Base-by-base conservation (phyloP, 1,140 invertebrate species). In the Drosophila dunni region DNA sequence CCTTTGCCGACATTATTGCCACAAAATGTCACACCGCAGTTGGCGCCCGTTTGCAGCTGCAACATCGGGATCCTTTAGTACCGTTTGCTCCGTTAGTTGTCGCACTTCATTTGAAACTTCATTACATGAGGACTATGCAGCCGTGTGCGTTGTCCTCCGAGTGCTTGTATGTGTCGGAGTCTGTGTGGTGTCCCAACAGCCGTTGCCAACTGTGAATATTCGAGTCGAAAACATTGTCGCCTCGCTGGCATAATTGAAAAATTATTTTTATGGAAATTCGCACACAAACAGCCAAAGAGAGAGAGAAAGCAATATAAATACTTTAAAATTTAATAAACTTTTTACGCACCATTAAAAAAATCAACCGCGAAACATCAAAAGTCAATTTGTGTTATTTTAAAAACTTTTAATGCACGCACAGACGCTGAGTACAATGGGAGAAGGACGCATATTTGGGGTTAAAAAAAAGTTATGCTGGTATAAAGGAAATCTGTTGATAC, bases 241-340 rank as follows among this genome's bases (percentile, higher is more conserved):
- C 20, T 67, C 73, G 38, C 36, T 13, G 46, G 79, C 79, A 82
- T 88, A 88, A 86, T 86, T 86, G 83, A 86, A 86, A 85, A 79
- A 86, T 86, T 77, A 83, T 88, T 86, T 86, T 86, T 88, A 88
- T 86, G 79, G 69, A 82, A 79, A 77, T 86, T 73, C 57, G 29
- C 48, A 56, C 46, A 38, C 42, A 61, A 45, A 56, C 74, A 33
- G 10, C 10, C n/a, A 1, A 0, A 42, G 24, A 42, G 20, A 33
- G 15, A 45, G 29, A 33, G 36, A 24, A 9, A 15, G 13, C 44
- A 11, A 36, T 17, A 45, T 24, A 74, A 74, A 67, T 68, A 79
- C 76, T 79, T 86, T 82, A 74, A 86, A 88, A 86, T 86, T 86
- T 86, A 88, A 86, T 86, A 88, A 86, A 86, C 83, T 86, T 86